Evolutionary conservation across 2,113 vertebrate genomes (phyloP), one percentile per base, ranked within the genome.

Genomic region (Artemisiospiza belli): DNA sequence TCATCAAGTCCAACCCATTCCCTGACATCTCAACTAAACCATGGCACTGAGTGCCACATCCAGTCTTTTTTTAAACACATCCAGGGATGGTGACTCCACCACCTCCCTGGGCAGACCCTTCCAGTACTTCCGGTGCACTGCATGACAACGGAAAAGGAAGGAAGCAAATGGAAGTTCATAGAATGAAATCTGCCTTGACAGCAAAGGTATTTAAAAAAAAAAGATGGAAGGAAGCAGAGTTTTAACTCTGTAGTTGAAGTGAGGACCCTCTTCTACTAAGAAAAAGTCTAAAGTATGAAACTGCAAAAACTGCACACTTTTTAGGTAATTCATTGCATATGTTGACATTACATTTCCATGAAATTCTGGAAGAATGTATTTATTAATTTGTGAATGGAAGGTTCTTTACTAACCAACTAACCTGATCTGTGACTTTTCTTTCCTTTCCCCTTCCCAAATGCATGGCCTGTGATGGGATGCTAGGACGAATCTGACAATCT

Each of bases 401-500:
- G 35, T 83, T 90, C 43, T 87, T 73, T 91, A 92, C 88, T 97
- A 95, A 95, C 80, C 46, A 70, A 70, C 83, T 95, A 95, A 97
- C 75, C 47, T 68, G n/a, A 69, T 49, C 39, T 87, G n/a, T 93
- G 61, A 68, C 78, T 91, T 95, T 73, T 87, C n/a, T 90, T 76
- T 86, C 69, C 67, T 79, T 86, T 73, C 37, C 66, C 79, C n/a
- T 81, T 90, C 59, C 67, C 78, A 88, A 93, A 92, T 95, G 96
- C 94, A 92, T 95, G 92, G 89, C 93, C 82, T 72, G 20, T 83
- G 94, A 68, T 90, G 83, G 74, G 80, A 93, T 95, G 63, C 47
- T 96, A 97, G 97, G 94, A 95, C 7, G 96, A 97, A 87, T 94
- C 90, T 94, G 94, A 84, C 79, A 96, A 92, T 87, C 96, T 97